Evolutionary conservation across 2,113 vertebrate species (phyloP).

Genomic region (human): DNA sequence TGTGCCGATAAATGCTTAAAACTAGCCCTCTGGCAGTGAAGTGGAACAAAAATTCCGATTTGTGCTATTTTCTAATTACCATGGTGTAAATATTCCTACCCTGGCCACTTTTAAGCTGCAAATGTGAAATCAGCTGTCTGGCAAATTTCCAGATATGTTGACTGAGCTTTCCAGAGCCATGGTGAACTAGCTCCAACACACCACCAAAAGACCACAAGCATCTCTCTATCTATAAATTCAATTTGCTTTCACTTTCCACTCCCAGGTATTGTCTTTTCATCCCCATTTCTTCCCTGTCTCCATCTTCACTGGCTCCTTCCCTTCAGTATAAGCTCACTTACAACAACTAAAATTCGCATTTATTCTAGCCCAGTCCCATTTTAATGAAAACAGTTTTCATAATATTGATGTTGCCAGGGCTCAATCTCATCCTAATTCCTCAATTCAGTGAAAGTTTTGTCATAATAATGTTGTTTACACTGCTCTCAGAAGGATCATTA

Average conservation of each 20-base stretch:
- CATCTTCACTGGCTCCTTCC: background rate
- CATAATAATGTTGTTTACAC: background rate
- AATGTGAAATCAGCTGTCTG: background rate
- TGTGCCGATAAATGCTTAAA: background rate
- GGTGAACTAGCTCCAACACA: background rate
- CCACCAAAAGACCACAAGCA: background rate
- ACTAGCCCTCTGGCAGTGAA: background rate
- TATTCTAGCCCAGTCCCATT: background rate
- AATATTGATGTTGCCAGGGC: background rate
- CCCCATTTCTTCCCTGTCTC: background rate
- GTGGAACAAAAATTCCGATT: background rate
- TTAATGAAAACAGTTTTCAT: background rate
- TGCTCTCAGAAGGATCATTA: background rate
- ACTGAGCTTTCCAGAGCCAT: background rate
- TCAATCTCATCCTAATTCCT: background rate
- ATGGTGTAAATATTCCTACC: background rate
- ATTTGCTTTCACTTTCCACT: background rate
- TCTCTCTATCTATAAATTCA: background rate
- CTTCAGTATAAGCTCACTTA: background rate
- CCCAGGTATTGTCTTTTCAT: background rate
- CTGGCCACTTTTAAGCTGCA: background rate
- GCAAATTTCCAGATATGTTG: background rate
- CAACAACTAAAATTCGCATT: background rate
- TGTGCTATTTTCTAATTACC: background rate
- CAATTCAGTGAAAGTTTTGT: background rate